phyloP scores from a whole-genome alignment of 2,797 vertebrate species.

The Pseudomugil tenellus region DNA sequence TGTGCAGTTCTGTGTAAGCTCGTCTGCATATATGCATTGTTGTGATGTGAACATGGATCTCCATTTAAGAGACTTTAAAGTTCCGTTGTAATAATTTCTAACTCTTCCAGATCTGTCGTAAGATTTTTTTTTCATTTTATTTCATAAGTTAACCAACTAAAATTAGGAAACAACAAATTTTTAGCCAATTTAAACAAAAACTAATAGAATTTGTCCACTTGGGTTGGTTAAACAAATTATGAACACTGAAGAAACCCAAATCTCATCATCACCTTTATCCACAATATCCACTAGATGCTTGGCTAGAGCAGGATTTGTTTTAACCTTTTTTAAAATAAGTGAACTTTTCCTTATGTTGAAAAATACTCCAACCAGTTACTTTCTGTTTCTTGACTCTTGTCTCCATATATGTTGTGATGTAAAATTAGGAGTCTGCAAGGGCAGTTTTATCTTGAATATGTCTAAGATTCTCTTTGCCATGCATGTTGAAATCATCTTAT shows the following conservation, averaged over 20 bases:
- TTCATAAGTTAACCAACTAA: neutral
- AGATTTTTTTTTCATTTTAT: neutral
- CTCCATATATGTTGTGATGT: neutral
- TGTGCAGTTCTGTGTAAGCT: constrained; percentile 22
- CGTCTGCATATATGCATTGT: constrained; percentile 27
- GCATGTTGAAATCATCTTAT: no score
- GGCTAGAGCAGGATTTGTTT: neutral
- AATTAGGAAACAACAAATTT: neutral
- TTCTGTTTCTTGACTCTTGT: neutral
- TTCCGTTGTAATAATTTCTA: neutral
- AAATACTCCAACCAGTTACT: neutral
- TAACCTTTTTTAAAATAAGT: no score
- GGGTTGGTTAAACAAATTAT: neutral
- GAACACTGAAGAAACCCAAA: constrained; percentile 2
- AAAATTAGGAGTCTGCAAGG: neutral
- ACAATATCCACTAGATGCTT: neutral
- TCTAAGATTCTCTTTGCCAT: no score
- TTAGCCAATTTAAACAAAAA: neutral
- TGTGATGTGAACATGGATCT: neutral
- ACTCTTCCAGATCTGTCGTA: neutral
- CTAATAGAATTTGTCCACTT: neutral
- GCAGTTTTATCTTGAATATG: neutral
- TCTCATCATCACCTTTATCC: neutral
- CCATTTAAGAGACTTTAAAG: neutral
- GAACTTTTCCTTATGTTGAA: neutral